phyloP scores from a whole-genome alignment of 2,113 vertebrate genomes.

The Callaeas wilsoni region DNA sequence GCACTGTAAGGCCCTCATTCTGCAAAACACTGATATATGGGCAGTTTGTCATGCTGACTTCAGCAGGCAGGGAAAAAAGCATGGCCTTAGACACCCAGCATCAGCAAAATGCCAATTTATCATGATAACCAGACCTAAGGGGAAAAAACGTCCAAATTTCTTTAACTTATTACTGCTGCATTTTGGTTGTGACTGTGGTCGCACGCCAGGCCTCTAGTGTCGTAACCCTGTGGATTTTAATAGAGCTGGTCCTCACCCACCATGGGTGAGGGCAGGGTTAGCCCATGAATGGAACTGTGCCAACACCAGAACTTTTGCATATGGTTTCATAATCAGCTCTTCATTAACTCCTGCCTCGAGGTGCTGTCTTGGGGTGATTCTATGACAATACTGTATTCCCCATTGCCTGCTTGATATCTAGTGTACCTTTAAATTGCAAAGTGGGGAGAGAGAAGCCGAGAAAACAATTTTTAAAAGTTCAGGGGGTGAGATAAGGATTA shows the following conservation, averaged over 20 bases:
- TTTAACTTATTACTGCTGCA: not conserved
- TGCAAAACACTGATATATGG: not conserved
- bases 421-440: no score
- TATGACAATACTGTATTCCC: no score
- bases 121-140: not conserved
- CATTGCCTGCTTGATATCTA: no score
- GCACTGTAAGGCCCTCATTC: not conserved
- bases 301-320: not conserved
- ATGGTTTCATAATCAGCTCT: not conserved
- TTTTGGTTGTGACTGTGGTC: not conserved
- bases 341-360: conserved; percentile 5
- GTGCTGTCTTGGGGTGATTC: no score
- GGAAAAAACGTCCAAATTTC: not conserved
- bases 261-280: not conserved
- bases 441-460: no score
- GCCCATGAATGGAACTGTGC: not conserved
- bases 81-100: not conserved
- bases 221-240: not conserved
- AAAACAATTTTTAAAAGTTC: no score
- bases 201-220: not conserved
- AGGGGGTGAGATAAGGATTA: no score
- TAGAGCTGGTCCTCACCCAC: not conserved
- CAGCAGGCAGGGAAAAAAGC: not conserved
- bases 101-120: conserved; percentile 27
- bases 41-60: not conserved